These are phyloP conservation scores for Telmatherina bonti DNA, from an alignment of 2,797 vertebrate species.

Conservation along the genomic window DNA sequence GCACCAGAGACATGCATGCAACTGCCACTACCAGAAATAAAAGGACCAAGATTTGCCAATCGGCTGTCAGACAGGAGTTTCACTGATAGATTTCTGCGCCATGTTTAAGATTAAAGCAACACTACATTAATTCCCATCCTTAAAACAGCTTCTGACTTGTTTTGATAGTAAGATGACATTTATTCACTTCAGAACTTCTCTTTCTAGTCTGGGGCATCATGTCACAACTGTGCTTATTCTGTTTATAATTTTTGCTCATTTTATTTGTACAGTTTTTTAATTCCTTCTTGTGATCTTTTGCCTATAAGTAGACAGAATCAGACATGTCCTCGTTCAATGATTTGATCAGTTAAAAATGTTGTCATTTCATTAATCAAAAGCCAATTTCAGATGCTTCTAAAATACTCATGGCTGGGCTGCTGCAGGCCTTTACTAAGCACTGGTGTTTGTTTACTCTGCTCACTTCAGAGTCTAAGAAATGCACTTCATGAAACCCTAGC, in stretches of 20 bases:
- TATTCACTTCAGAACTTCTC: no score
- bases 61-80: slow-evolving; percentile 3
- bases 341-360: slow-evolving; percentile 57
- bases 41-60: not conserved
- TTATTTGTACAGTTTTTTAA: slow-evolving; percentile 29
- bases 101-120: slow-evolving; percentile 14
- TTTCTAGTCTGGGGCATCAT: no score
- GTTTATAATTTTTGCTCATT: not conserved
- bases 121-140: no score
- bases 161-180: no score
- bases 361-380: slow-evolving; percentile 64
- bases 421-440: slow-evolving; percentile 38
- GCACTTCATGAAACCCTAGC: slow-evolving; percentile 47
- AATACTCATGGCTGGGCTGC: slow-evolving; percentile 26
- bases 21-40: slow-evolving; percentile 32
- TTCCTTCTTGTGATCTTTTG: slow-evolving; percentile 30
- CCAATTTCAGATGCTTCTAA: slow-evolving; percentile 52
- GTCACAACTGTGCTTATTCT: not conserved
- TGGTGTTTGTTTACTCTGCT: slow-evolving; percentile 68
- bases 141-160: no score
- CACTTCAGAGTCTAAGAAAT: slow-evolving; percentile 49
- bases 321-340: slow-evolving; percentile 33
- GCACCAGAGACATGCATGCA: slow-evolving; percentile 25
- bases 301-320: slow-evolving; percentile 29
- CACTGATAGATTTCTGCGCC: slow-evolving; percentile 34